phyloP scores from a whole-genome alignment of 2,113 vertebrate genomes.

The Amphiprion percula region DNA sequence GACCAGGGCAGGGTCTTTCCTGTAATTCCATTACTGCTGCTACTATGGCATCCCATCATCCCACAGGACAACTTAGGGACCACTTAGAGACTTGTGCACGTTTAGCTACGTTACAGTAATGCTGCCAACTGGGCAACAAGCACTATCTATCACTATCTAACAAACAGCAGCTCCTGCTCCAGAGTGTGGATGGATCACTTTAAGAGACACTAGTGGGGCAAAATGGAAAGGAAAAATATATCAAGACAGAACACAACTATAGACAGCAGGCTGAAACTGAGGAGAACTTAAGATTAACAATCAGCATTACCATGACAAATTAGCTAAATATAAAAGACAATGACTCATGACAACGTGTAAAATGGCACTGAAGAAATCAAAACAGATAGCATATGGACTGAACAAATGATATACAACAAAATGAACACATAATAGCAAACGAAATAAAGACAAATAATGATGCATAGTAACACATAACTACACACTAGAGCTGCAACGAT shows the following conservation, averaged over 20 bases:
- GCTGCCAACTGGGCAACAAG: slow-evolving; percentile 78
- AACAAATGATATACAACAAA: background rate
- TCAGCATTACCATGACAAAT: background rate
- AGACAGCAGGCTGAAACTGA: background rate
- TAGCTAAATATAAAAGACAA: slow-evolving; percentile 1
- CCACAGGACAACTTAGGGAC: slow-evolving; percentile 80
- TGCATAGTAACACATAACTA: background rate
- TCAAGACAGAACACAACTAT: background rate
- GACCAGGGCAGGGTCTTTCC: slow-evolving; percentile 72
- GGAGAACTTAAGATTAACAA: background rate
- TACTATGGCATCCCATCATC: slow-evolving; percentile 78
- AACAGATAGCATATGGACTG: slow-evolving; percentile 1
- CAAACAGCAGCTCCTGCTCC: slow-evolving; percentile 67
- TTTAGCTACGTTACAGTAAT: slow-evolving; percentile 75
- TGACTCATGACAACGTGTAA: background rate
- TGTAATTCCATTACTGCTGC: slow-evolving; percentile 82
- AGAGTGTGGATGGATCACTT: slow-evolving; percentile 50
- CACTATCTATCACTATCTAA: slow-evolving; percentile 77
- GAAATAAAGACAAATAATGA: slow-evolving; percentile 2
- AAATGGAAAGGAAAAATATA: slow-evolving; percentile 37
- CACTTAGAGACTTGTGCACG: slow-evolving; percentile 78
- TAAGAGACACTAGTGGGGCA: slow-evolving; percentile 67
- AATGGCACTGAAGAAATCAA: background rate
- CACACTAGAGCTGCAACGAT: background rate
- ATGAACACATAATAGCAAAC: background rate